These are phyloP conservation scores for Herpetotheres cachinnans DNA, from an alignment of 2,113 vertebrate genomes.

Conservation along the genomic window DNA sequence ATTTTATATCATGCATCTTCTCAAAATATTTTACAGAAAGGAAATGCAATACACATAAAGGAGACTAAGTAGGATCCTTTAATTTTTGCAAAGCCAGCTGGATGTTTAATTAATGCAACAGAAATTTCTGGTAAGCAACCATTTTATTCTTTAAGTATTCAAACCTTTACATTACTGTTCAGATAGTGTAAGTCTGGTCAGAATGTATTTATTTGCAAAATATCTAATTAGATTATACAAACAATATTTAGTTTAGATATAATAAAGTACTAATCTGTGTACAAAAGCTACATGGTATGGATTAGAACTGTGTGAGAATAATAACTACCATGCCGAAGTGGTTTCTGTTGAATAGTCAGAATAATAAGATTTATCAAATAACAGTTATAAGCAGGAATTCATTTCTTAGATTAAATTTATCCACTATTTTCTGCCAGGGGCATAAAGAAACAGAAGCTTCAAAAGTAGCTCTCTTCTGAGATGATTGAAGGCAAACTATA, in stretches of 20 bases:
- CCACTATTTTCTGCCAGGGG: conserved; percentile 17
- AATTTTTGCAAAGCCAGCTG: neutral
- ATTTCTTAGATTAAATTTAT: conserved; percentile 54
- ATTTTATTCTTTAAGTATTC: conserved; percentile 13
- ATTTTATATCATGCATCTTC: conserved; percentile 17
- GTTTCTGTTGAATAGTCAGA: conserved; percentile 39
- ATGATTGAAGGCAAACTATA: conserved; percentile 4
- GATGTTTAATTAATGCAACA: neutral
- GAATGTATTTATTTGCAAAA: conserved; percentile 52
- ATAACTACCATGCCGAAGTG: neutral
- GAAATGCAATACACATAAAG: neutral
- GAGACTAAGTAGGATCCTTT: neutral
- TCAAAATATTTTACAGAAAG: conserved; percentile 10
- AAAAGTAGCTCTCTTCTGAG: conserved; percentile 16
- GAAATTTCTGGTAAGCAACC: neutral
- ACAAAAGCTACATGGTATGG: conserved; percentile 36
- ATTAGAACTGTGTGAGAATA: conserved; percentile 47
- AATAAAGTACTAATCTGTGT: conserved; percentile 52
- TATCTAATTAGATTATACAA: conserved; percentile 39
- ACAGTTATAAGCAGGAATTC: conserved; percentile 50
- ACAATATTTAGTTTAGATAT: conserved; percentile 6
- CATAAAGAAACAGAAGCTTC: conserved; percentile 41
- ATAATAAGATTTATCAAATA: conserved; percentile 60
- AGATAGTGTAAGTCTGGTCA: neutral
- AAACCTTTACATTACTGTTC: neutral